Evolutionary conservation across 2,888 invertebrate genomes (phyloP).

Genomic region (Atrina japonica): DNA sequence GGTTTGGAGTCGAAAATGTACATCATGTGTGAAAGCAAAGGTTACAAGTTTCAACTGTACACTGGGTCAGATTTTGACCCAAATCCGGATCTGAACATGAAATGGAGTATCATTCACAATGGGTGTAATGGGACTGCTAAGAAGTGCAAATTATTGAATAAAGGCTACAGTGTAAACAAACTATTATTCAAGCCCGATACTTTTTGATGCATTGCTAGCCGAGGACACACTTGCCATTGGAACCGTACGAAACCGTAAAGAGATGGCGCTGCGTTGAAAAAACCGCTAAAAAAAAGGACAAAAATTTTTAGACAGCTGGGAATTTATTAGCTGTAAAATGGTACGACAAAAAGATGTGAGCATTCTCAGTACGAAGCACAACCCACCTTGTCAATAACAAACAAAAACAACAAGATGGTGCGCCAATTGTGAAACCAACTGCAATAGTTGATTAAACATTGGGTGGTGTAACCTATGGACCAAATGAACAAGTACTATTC

Average conservation of each 20-base stretch:
- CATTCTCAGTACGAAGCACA: conserved; percentile 38
- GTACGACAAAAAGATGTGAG: conserved; percentile 41
- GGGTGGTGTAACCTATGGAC: conserved; percentile 52
- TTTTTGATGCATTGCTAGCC: conserved; percentile 20
- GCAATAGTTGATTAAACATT: conserved; percentile 43
- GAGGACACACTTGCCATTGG: conserved; percentile 31
- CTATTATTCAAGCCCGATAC: conserved; percentile 31
- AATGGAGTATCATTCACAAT: background rate
- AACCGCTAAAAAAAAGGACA: conserved; percentile 5
- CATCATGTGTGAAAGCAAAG: too few relatives aligned
- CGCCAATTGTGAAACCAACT: conserved; percentile 36
- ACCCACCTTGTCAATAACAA: conserved; percentile 24
- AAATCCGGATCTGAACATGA: background rate
- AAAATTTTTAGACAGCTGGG: background rate
- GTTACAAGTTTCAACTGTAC: background rate
- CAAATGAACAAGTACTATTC: conserved; percentile 47
- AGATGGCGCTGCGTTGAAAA: conserved; percentile 32
- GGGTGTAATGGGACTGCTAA: conserved; percentile 22
- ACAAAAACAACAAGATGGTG: conserved; percentile 16
- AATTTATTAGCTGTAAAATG: conserved; percentile 14
- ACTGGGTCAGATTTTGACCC: conserved; percentile 3
- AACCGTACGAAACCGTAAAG: conserved; percentile 36
- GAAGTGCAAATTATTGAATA: conserved; percentile 15
- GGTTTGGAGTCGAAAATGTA: background rate
- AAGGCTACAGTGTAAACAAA: conserved; percentile 36